phyloP scores from a whole-genome alignment of 2,797 vertebrate genomes.

The Melanotaenia pygmaea region DNA sequence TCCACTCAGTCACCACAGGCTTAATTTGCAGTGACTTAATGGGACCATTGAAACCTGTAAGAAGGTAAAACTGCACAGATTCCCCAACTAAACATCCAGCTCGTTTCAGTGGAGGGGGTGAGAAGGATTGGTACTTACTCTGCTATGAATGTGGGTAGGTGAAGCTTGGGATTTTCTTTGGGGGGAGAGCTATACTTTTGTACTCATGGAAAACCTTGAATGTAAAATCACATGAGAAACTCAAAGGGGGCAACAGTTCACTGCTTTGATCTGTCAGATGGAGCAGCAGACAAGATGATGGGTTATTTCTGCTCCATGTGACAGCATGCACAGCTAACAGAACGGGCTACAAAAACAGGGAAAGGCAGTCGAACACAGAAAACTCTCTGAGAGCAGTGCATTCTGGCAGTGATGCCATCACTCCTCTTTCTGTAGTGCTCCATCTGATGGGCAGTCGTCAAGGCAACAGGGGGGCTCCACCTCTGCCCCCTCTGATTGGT shows the following conservation, averaged over 20 bases:
- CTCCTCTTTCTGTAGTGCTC: conserved; percentile 90
- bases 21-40: conserved; percentile 55
- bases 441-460: conserved; percentile 89
- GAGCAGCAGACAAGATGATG: conserved; percentile 46
- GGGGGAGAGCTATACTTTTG: conserved; percentile 61
- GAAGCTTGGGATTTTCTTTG: conserved; percentile 45
- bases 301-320: conserved; percentile 59
- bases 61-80: conserved; percentile 54
- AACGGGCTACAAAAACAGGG: conserved; percentile 80
- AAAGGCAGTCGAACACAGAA: conserved; percentile 88
- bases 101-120: conserved; percentile 32
- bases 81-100: conserved; percentile 26
- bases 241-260: conserved; percentile 66
- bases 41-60: conserved; percentile 55
- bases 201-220: conserved; percentile 72
- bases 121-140: conserved; percentile 44
- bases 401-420: conserved; percentile 78
- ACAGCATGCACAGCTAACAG: conserved; percentile 53
- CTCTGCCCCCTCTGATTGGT: conserved; percentile 86
- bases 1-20: conserved; percentile 55
- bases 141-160: conserved; percentile 54
- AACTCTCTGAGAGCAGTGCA: conserved; percentile 78
- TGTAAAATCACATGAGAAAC: conserved; percentile 79
- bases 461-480: conserved; percentile 86
- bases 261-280: conserved; percentile 53